Percentiles rank a stretch among this genome's conserved stretches.
Evolutionary conservation across 1,140 invertebrate species (phyloP).

Genomic region (Bombus breviceps): DNA sequence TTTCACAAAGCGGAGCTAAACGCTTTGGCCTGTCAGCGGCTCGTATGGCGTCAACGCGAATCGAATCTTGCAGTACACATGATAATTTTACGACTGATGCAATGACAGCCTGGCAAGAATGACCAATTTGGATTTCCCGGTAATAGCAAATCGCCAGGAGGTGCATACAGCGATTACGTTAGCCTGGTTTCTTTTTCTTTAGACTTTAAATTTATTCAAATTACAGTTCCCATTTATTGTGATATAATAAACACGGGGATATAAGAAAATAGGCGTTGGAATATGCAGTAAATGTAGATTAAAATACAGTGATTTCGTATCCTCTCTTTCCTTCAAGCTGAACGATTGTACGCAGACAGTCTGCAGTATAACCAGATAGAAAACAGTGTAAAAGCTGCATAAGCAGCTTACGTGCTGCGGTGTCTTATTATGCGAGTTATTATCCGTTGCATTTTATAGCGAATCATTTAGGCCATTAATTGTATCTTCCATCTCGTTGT

Average conservation of each 20-base stretch:
- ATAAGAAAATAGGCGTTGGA: neutral
- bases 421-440: neutral
- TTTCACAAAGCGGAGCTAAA: too few relatives aligned
- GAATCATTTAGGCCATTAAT: neutral
- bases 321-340: neutral
- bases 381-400: neutral
- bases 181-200: neutral
- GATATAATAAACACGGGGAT: neutral
- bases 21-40: too few relatives aligned
- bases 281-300: neutral
- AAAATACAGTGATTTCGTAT: neutral
- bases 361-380: neutral
- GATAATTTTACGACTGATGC: too few relatives aligned
- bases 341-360: neutral
- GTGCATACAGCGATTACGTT: too few relatives aligned
- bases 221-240: neutral
- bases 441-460: neutral
- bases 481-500: neutral
- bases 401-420: neutral
- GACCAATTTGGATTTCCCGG: too few relatives aligned
- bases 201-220: neutral
- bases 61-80: too few relatives aligned
- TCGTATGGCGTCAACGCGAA: too few relatives aligned
- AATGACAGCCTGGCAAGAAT: too few relatives aligned
- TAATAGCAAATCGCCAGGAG: too few relatives aligned